phyloP scores from a whole-genome alignment of 2,888 invertebrate genomes.

The Apotomis capreana region DNA sequence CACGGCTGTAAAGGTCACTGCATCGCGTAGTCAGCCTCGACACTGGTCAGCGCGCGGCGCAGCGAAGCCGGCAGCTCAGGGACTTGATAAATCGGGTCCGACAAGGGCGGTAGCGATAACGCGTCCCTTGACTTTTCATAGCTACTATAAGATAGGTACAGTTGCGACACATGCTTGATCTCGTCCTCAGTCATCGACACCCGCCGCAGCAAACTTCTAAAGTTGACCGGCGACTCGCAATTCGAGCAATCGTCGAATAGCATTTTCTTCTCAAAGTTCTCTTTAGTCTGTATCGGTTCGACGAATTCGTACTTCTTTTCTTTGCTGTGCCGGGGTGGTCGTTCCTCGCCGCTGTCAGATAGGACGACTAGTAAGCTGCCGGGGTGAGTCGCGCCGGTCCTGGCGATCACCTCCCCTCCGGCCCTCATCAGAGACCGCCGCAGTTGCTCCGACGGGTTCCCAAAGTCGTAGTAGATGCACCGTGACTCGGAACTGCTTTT shows the following conservation, averaged over 20 bases:
- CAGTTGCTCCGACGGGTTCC: slow-evolving; percentile 70
- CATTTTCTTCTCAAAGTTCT: slow-evolving; percentile 55
- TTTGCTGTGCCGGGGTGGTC: slow-evolving; percentile 47
- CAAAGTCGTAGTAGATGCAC: slow-evolving; percentile 74
- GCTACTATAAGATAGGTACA: slow-evolving; percentile 66
- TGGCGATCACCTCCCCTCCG: slow-evolving; percentile 68
- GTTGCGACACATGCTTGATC: slow-evolving; percentile 66
- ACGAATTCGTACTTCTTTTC: slow-evolving; percentile 66
- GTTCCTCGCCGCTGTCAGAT: slow-evolving; percentile 58
- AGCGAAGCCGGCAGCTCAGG: slow-evolving; percentile 69
- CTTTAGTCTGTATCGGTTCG: slow-evolving; percentile 64
- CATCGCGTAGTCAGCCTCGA: slow-evolving; percentile 61
- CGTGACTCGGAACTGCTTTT: slow-evolving; percentile 69
- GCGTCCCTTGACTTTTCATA: slow-evolving; percentile 70
- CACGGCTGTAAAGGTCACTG: slow-evolving; percentile 47
- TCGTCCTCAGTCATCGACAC: slow-evolving; percentile 73
- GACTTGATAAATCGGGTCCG: slow-evolving; percentile 71
- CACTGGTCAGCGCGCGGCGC: slow-evolving; percentile 63
- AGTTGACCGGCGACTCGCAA: slow-evolving; percentile 66
- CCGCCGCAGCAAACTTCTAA: slow-evolving; percentile 66
- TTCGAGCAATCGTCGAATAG: slow-evolving; percentile 67
- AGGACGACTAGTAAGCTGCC: slow-evolving; percentile 59
- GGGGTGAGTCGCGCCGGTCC: slow-evolving; percentile 48
- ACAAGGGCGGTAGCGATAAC: slow-evolving; percentile 67
- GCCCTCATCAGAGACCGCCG: slow-evolving; percentile 71